These are phyloP conservation scores for Acromyrmex heyeri DNA, from an alignment of 1,140 invertebrate species.

Conservation along the genomic window DNA sequence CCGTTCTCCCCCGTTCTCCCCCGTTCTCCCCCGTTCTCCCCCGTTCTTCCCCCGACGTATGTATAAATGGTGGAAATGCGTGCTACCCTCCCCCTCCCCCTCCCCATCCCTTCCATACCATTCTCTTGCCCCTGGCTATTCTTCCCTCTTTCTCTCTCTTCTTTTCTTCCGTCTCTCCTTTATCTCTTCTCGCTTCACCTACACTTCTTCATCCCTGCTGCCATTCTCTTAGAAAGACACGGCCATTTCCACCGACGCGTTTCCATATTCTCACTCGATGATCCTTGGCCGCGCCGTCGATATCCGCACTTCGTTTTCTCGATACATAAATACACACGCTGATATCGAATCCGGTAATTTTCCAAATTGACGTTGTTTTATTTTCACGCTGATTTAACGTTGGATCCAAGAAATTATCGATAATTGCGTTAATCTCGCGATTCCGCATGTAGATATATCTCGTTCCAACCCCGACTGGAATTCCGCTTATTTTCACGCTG, in stretches of 20 bases:
- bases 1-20: not conserved
- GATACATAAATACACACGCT: constrained; percentile 21
- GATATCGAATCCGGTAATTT: constrained; percentile 38
- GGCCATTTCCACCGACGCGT: constrained; percentile 36
- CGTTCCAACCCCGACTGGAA: no score
- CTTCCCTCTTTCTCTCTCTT: not conserved
- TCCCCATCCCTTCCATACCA: not conserved
- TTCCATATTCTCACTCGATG: constrained; percentile 47
- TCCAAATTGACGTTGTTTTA: not conserved
- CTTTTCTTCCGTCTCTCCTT: not conserved
- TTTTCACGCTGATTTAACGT: constrained; percentile 8
- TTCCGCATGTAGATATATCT: not conserved
- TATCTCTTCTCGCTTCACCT: constrained; percentile 34
- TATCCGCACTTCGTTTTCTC: constrained; percentile 26
- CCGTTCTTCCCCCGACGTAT: constrained; percentile 33
- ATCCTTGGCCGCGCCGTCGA: constrained; percentile 44
- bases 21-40: not conserved
- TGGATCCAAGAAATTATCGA: constrained; percentile 3
- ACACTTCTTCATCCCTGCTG: constrained; percentile 25
- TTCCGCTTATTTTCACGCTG: not conserved
- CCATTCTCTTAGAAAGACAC: constrained; percentile 43
- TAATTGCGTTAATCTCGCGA: constrained; percentile 24
- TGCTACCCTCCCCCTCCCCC: constrained; percentile 22
- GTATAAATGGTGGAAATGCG: constrained; percentile 61
- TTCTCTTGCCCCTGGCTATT: constrained; percentile 49